phyloP scores from a whole-genome alignment of 2,888 invertebrate genomes.

The Hyles lineata region DNA sequence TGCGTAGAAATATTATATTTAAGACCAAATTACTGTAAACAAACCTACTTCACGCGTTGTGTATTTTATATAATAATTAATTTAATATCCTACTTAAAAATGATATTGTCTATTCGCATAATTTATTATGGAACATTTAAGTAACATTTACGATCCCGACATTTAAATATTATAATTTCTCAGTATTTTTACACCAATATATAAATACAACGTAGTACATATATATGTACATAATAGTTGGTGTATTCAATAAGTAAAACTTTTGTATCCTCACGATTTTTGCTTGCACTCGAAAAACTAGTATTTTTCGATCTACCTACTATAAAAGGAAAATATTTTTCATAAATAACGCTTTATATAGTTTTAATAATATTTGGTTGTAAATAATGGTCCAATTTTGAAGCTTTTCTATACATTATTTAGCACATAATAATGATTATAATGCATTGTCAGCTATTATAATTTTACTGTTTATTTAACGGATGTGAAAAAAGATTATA shows the following conservation, averaged over 20 bases:
- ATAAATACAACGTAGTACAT: no score
- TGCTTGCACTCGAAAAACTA: background rate
- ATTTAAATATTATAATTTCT: no score
- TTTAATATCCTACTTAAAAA: no score
- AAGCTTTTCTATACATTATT: background rate
- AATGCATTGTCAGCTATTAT: no score
- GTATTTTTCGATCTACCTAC: background rate
- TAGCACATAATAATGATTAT: background rate
- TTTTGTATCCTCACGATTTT: background rate
- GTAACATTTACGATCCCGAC: no score
- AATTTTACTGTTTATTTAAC: no score
- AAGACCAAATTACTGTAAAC: background rate
- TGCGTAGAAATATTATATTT: background rate
- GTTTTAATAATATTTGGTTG: background rate
- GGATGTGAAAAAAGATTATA: no score
- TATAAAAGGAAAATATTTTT: background rate
- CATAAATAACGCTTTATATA: background rate
- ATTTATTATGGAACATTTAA: no score
- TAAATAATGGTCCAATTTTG: conserved; percentile 8
- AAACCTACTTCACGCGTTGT: background rate
- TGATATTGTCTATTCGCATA: no score
- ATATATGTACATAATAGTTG: no score
- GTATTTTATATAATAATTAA: background rate
- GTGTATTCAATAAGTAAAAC: background rate
- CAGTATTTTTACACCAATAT: no score